Percentiles rank a stretch among this genome's conserved stretches.
Evolutionary conservation across 2,888 invertebrate genomes (phyloP).

Genomic region (Caenorhabditis sp.): DNA sequence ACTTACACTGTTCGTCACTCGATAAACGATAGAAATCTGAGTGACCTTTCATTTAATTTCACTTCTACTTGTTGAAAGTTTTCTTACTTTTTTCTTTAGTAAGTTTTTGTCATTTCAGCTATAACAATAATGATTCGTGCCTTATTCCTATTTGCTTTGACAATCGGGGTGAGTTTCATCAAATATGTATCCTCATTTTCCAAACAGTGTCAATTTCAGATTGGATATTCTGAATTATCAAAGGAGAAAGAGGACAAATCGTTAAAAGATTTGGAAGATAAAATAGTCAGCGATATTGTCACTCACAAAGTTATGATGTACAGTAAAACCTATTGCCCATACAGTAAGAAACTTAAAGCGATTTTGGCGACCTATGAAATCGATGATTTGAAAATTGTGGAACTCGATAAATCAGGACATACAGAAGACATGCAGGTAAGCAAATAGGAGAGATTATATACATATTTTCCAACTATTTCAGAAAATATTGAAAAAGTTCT

Average conservation of each 20-base stretch:
- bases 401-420: slow-evolving; percentile 52
- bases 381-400: slow-evolving; percentile 57
- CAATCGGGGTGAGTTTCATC: neutral
- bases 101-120: too few species aligned
- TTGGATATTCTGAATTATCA: slow-evolving; percentile 24
- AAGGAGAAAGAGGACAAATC: slow-evolving; percentile 36
- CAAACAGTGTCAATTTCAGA: slow-evolving; percentile 5
- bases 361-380: slow-evolving; percentile 55
- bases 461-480: slow-evolving; percentile 11
- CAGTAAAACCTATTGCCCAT: slow-evolving; percentile 65
- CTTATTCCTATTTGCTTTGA: neutral
- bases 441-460: neutral
- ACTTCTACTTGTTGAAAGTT: neutral
- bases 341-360: slow-evolving; percentile 52
- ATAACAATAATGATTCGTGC: neutral
- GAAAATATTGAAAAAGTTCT: slow-evolving; percentile 51
- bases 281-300: slow-evolving; percentile 38
- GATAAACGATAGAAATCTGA: neutral
- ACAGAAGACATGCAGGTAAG: slow-evolving; percentile 56
- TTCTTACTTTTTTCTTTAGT: neutral
- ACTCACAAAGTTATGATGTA: slow-evolving; percentile 53
- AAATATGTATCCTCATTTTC: neutral
- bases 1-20: neutral
- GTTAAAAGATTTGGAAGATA: slow-evolving; percentile 36
- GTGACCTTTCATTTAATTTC: neutral